Percentiles rank a stretch among this genome's conserved stretches.
Evolutionary conservation across 2,113 vertebrate species (phyloP).

Genomic region (Lasiurus borealis): DNA sequence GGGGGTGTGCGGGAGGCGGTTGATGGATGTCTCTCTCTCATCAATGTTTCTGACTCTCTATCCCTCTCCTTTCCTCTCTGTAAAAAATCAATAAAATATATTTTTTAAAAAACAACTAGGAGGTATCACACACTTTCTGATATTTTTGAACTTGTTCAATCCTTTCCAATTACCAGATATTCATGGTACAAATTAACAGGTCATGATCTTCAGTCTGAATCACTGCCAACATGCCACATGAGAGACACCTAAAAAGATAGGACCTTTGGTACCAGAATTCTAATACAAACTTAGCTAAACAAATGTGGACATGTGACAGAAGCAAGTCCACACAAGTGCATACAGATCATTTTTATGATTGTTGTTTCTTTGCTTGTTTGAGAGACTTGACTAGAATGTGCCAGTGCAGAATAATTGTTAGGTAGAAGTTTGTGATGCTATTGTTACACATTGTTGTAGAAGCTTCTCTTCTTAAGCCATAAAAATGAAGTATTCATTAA

Average conservation of each 20-base stretch:
- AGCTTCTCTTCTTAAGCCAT: conserved; percentile 71
- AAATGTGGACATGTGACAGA: conserved; percentile 41
- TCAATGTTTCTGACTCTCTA: no score
- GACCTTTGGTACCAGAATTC: background rate
- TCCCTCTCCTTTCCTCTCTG: no score
- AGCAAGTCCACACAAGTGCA: conserved; percentile 43
- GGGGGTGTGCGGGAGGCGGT: no score
- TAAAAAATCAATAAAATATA: no score
- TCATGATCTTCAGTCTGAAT: conserved; percentile 18
- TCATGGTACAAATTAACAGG: background rate
- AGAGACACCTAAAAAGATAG: conserved; percentile 34
- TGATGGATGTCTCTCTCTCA: no score
- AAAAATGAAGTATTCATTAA: conserved; percentile 76
- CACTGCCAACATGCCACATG: background rate
- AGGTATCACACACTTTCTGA: background rate
- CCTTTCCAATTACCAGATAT: conserved; percentile 40
- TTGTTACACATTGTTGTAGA: conserved; percentile 48
- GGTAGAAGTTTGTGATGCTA: conserved; percentile 59
- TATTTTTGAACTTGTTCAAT: background rate
- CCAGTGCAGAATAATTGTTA: conserved; percentile 69
- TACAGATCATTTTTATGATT: conserved; percentile 63
- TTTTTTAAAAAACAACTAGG: background rate
- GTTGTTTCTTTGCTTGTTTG: conserved; percentile 63
- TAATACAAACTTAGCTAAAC: background rate
- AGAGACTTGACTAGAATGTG: conserved; percentile 57